A percentile compares a stretch with the other conserved stretches of the same genome.
These are phyloP conservation scores for Gavia stellata DNA, from an alignment of 2,113 vertebrate species.

Conservation along the genomic window DNA sequence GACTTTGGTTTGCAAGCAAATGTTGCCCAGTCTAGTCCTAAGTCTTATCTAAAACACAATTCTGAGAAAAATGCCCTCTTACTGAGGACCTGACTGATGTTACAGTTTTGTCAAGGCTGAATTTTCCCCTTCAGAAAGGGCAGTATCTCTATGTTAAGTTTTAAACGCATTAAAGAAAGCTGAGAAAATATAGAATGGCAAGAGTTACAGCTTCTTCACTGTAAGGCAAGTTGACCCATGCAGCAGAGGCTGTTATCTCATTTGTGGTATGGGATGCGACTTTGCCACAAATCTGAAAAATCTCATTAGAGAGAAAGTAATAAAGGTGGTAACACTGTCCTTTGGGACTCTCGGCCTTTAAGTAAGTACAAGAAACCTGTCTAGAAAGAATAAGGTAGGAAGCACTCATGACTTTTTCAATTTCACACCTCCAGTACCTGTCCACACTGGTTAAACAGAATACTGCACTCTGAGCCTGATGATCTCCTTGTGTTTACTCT, in stretches of 20 bases:
- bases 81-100: neutral
- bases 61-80: neutral
- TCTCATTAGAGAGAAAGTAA: slow-evolving; percentile 50
- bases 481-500: neutral
- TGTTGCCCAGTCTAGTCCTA: neutral
- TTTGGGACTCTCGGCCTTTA: slow-evolving; percentile 2
- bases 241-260: neutral
- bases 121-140: neutral
- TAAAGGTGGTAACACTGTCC: neutral
- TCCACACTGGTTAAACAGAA: neutral
- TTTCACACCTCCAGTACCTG: slow-evolving; percentile 39
- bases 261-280: neutral
- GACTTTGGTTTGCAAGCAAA: neutral
- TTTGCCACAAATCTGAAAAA: slow-evolving; percentile 15
- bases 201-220: neutral
- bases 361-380: slow-evolving; percentile 12
- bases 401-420: slow-evolving; percentile 19
- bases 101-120: neutral
- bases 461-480: neutral
- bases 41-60: neutral
- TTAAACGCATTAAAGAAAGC: neutral
- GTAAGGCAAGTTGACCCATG: neutral
- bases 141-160: neutral
- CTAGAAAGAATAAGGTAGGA: slow-evolving; percentile 17
- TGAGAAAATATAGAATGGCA: neutral